Conservation (phyloP, 2,113 vertebrate genomes). For the Speoplatyrhinus poulsoni region DNA sequence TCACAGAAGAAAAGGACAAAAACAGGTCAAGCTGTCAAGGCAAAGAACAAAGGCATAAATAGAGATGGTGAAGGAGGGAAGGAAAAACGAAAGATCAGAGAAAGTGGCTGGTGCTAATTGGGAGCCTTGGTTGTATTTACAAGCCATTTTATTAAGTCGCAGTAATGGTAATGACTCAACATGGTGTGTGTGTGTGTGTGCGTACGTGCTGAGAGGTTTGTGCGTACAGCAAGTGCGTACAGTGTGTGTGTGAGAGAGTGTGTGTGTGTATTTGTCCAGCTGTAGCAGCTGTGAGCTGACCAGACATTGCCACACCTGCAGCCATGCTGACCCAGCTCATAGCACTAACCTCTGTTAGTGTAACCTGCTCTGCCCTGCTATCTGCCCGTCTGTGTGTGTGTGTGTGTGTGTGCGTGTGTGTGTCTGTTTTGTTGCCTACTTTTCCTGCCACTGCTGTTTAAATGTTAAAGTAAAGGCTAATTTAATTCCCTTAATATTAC, state of each 20-base stretch:
- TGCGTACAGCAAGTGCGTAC: neutral
- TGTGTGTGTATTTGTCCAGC: slow-evolving; percentile 72
- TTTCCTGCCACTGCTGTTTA: slow-evolving; percentile 38
- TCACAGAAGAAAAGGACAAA: neutral
- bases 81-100: slow-evolving; percentile 21
- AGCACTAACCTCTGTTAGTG: too few relatives aligned
- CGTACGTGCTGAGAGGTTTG: too few relatives aligned
- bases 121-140: slow-evolving; percentile 57
- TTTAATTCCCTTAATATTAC: slow-evolving; percentile 46
- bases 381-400: slow-evolving; percentile 22
- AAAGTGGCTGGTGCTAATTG: slow-evolving; percentile 68
- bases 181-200: slow-evolving; percentile 29
- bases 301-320: slow-evolving; percentile 70
- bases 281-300: slow-evolving; percentile 57
- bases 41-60: slow-evolving; percentile 14
- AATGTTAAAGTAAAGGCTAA: slow-evolving; percentile 24
- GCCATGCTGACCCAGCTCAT: slow-evolving; percentile 62
- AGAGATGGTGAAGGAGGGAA: slow-evolving; percentile 32
- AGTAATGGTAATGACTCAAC: slow-evolving; percentile 60
- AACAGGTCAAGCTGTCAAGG: neutral
- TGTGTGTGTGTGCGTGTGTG: slow-evolving; percentile 16
- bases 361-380: slow-evolving; percentile 19
- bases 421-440: neutral
- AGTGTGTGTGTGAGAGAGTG: neutral
- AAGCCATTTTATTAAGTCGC: slow-evolving; percentile 67